Conservation (phyloP, 2,113 vertebrate genomes). For the Megaceryle torquata region DNA sequence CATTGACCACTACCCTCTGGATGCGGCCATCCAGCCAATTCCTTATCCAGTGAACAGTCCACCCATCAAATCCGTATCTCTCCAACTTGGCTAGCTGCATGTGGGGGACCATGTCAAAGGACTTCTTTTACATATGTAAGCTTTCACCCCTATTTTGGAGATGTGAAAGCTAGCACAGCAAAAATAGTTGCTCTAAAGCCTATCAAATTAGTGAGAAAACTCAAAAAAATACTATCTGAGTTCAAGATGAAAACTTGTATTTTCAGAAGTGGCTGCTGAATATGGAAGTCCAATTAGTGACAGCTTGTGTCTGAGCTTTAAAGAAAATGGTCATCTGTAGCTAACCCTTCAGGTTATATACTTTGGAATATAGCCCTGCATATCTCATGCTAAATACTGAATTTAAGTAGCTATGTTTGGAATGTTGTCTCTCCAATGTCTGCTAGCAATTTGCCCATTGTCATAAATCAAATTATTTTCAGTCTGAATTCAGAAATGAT, state of each 20-base stretch:
- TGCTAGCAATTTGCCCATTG: not conserved
- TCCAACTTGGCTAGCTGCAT: no score
- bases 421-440: not conserved
- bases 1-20: no score
- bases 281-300: not conserved
- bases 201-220: not conserved
- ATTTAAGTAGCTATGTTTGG: not conserved
- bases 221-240: not conserved
- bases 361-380: not conserved
- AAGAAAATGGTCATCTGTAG: not conserved
- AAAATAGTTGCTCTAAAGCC: not conserved
- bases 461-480: not conserved
- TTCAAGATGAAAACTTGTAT: not conserved
- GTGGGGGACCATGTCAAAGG: no score
- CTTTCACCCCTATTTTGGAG: not conserved
- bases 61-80: no score
- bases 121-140: not conserved
- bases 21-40: no score
- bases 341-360: not conserved
- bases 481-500: not conserved
- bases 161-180: not conserved
- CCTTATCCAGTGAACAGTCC: no score
- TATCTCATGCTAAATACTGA: not conserved
- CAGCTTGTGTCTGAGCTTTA: not conserved
- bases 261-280: not conserved